Evolutionary conservation across 2,888 invertebrate genomes (phyloP).

Genomic region (Gymnosoma rotundatum): DNA sequence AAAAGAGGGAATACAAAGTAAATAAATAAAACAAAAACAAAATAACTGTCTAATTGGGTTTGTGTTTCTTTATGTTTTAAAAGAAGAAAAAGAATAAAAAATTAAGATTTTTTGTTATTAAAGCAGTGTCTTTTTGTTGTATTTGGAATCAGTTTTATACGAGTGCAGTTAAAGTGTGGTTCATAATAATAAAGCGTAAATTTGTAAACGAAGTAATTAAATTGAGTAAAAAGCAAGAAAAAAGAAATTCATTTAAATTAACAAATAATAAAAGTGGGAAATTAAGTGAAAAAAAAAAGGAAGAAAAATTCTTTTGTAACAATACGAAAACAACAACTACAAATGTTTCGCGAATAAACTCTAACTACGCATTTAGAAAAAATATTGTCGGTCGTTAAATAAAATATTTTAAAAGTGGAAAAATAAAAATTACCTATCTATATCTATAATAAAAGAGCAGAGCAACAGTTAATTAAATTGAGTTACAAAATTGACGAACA

Average conservation of each 20-base stretch:
- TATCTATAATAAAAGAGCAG: constrained; percentile 33
- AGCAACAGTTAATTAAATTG: constrained; percentile 49
- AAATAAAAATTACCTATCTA: constrained; percentile 16
- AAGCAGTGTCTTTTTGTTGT: constrained; percentile 50
- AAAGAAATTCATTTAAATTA: constrained; percentile 42
- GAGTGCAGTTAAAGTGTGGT: constrained; percentile 49
- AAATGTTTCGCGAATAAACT: constrained; percentile 41
- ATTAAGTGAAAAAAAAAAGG: constrained; percentile 35
- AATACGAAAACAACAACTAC: constrained; percentile 14
- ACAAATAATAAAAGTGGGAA: constrained; percentile 44
- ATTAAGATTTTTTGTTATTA: constrained; percentile 22
- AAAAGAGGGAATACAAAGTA: constrained; percentile 23
- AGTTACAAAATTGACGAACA: background rate
- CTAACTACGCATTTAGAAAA: constrained; percentile 64
- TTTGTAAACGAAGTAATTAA: constrained; percentile 48
- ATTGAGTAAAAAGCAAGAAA: constrained; percentile 30
- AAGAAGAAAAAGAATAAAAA: constrained; percentile 16
- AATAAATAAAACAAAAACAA: constrained; percentile 27
- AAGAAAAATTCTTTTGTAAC: constrained; percentile 47
- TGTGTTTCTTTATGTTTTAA: constrained; percentile 32
- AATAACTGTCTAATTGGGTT: constrained; percentile 19
- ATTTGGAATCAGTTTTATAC: constrained; percentile 50
- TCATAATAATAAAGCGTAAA: constrained; percentile 33
- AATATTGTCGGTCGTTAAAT: constrained; percentile 50
- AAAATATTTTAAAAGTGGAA: constrained; percentile 36